Base-by-base conservation (phyloP, 2,797 vertebrate species). In the Antrozous pallidus region DNA sequence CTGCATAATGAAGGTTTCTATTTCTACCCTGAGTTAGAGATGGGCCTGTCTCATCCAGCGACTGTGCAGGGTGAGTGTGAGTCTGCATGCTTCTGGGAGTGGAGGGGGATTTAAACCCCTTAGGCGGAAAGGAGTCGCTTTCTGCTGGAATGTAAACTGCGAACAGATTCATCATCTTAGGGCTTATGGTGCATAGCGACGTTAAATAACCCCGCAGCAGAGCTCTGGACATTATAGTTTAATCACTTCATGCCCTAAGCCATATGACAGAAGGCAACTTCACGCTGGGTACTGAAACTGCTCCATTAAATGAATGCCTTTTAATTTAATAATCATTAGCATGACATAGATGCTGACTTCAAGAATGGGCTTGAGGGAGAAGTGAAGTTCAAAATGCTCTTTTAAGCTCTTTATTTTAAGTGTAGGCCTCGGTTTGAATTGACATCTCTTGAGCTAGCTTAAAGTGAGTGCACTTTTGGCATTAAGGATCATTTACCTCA, bases 291-390 rank as follows among this genome's bases (percentile, higher is more conserved):
- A 49, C 45, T 54, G 90, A 95, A 94, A 80, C 26, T 22, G 69
- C 85, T 88, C 87, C 79, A 69, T 91, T 93, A 95, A 95, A 94
- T 61, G 82, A 96, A 84, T 74, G 61, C 80, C 78, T 96, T 97
- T 97, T 91, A 94, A 89, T 87, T 97, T 88, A 95, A 93, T 94
- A 95, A 80, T 77, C 90, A 95, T 96, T 94, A 92, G 58, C n/a
- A 51, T 88, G 79, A 77, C 74, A 82, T 40, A 94, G 84, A 82
- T 14, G 63, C 73, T 79, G 87, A 78, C 80, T 88, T 80, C 78
- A 79, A 95, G 77, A 78, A 67, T 56, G 20, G 86, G 61, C 45
- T 90, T 94, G 67, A 58, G 91, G 71, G 65, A 89, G 69, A 54
- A 26, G 67, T 71, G n/a, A 88, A 88, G 63, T 49, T 47, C 47